Conservation (phyloP, 2,797 vertebrate species). For the Pangasius sanitwongsei region DNA sequence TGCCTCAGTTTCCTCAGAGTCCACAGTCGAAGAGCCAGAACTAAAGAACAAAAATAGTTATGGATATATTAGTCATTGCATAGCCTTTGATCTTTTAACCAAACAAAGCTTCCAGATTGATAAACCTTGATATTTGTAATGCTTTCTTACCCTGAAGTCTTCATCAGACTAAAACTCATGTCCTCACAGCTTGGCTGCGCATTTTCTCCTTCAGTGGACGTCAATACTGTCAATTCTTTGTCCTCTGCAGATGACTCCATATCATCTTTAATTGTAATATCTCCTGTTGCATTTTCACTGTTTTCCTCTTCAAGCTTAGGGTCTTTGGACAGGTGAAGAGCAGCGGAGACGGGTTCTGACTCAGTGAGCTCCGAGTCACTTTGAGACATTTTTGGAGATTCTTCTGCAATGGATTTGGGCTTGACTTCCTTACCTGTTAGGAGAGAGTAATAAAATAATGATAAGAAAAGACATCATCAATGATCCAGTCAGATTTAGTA, state of each 20-base stretch:
- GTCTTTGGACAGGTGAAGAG: background rate
- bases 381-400: slow-evolving; percentile 11
- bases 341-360: background rate
- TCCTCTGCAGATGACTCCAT: background rate
- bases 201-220: background rate
- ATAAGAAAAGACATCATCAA: background rate
- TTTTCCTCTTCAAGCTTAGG: background rate
- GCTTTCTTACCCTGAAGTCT: slow-evolving; percentile 19
- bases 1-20: background rate
- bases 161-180: background rate
- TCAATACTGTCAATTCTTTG: background rate
- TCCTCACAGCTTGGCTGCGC: background rate
- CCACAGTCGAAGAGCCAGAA: background rate
- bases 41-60: slow-evolving; percentile 23
- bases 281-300: background rate
- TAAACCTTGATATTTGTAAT: background rate
- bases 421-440: slow-evolving; percentile 30
- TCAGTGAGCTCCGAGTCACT: background rate
- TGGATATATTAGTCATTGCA: background rate
- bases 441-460: background rate
- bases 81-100: background rate
- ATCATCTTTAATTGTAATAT: background rate
- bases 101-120: background rate
- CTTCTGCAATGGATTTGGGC: background rate
- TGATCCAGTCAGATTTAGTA: background rate